Base-by-base conservation (phyloP, 2,888 invertebrate genomes). In the Parnassius mnemosyne region DNA sequence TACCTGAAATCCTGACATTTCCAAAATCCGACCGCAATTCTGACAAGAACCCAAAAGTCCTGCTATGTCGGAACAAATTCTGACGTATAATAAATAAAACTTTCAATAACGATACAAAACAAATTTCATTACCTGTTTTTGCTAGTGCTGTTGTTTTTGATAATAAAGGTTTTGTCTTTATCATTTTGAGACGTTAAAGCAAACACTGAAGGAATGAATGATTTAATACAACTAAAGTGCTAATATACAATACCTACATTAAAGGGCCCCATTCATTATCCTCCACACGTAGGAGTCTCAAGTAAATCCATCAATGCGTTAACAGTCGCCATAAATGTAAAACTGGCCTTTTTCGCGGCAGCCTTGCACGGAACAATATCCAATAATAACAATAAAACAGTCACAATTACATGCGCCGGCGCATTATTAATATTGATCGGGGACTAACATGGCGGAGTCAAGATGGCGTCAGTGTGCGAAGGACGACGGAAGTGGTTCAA, bases 371-470 rank as follows among this genome's bases (percentile, higher is more conserved):
- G 82, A 86, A 89, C 89, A 89, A 88, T 88, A 84, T 89, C 83
- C 88, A 85, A 89, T 89, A 89, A 87, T 84, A 87, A 86, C 86
- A 85, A 85, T 85, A 85, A 82, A 85, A 80, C 68, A 60, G 69
- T 69, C 70, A 72, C 74, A 76, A 77, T 78, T 77, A 79, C 76
- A 75, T 70, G 76, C 77, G 75, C 78, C 64, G 54, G 72, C 73
- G 74, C 72, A 73, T 73, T 76, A 77, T 77, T 76, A 75, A 76
- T 78, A 77, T 76, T 74, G 74, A 77, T 74, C 74, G 70, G 61
- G 67, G 67, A 68, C 71, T 73, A 74, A 55, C 59, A 59, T 57
- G 74, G 75, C 74, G 74, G 71, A 66, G 67, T 64, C 70, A 73
- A 75, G 67, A 73, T 75, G 71, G 72, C 70, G 66, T 69, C 55